Evolutionary conservation across 2,113 vertebrate genomes (phyloP), one percentile per base, ranked within the genome.

Genomic region (Macquaria ambigua): DNA sequence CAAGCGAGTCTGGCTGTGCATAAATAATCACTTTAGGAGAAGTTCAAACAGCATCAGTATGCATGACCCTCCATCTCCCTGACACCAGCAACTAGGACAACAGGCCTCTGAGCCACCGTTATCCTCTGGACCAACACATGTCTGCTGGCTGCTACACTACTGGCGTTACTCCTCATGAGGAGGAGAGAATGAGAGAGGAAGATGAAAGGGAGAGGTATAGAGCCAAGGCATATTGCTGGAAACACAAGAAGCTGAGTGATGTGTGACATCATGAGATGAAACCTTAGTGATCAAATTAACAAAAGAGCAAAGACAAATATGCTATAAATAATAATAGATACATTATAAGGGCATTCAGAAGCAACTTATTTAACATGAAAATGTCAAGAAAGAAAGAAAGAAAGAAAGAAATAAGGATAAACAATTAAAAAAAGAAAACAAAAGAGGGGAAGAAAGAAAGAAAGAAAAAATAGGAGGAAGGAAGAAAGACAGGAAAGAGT

Each of bases 31-130:
- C 93, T 95, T 93, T 84, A 92, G 89, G 82, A 90, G 82, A 87
- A 90, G 90, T 92, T 94, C 88, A 94, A 95, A 94, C 90, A 90
- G 72, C 87, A 95, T 95, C 92, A 94, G 92, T 93, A 95, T 95
- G 93, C 93, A 94, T 93, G 91, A 93, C 77, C 81, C 90, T 90
- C 70, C 84, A 77, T 94, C 89, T 90, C 92, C 91, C 75, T 81
- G 83, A 87, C 88, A 85, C 78, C 78, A 90, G 90, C 89, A 84
- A 81, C 82, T 86, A 87, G 82, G 85, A 89, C 86, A 89, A 91
- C 78, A 73, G 84, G 50, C 81, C 80, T 72, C 59, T 43, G 77
- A 75, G 66, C 72, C 53, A 48, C 61, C 9, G 52, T 85, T 90
- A 56, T 85, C 69, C 87, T 79, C 68, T 52, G 37, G 63, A 83